A percentile compares a stretch with the other conserved stretches of the same genome.
phyloP scores from a whole-genome alignment of 2,888 invertebrate genomes.

The Polietes domitor region DNA sequence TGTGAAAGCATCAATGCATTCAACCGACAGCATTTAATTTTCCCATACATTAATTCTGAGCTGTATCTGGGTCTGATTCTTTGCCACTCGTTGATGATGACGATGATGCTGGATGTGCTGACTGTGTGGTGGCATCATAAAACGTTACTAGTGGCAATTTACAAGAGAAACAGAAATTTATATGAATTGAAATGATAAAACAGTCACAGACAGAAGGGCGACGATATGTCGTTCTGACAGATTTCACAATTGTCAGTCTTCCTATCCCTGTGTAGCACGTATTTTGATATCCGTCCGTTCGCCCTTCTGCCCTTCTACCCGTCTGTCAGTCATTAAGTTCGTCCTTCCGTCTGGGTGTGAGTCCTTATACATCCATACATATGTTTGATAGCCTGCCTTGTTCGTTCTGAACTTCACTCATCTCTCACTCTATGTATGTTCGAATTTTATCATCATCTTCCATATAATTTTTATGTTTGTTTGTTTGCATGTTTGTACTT shows the following conservation, averaged over 20 bases:
- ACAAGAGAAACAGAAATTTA: background rate
- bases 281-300: no score
- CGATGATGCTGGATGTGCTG: background rate
- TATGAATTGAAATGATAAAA: background rate
- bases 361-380: background rate
- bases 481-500: background rate
- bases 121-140: conserved; percentile 16
- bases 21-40: conserved; percentile 25
- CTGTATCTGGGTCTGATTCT: background rate
- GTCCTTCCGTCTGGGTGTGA: background rate
- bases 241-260: background rate
- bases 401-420: background rate
- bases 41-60: conserved; percentile 26
- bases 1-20: conserved; percentile 12
- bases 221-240: background rate
- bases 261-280: background rate
- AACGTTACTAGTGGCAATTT: conserved; percentile 1
- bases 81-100: background rate
- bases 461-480: background rate
- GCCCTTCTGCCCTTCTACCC: background rate
- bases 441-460: background rate
- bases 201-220: background rate
- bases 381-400: background rate
- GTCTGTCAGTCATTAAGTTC: background rate
- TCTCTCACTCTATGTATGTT: background rate